Evolutionary conservation across 35 echinoderm and acorn worm genomes (phyloP).

Genomic region (Apostichopus californicus): DNA sequence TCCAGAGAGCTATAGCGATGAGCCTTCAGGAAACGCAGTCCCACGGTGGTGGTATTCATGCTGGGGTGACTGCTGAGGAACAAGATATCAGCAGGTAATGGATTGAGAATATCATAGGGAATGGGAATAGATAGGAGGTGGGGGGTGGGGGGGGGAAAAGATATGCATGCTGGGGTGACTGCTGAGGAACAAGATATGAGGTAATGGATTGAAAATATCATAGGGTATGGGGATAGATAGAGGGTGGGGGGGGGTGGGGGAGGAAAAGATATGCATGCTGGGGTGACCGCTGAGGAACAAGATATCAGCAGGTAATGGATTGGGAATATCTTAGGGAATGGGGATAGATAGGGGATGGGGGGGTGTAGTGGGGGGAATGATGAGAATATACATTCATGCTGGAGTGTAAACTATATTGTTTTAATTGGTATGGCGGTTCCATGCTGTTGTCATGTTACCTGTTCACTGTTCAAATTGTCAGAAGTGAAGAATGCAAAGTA

Average conservation of each 20-base stretch:
- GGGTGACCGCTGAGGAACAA: slow-evolving; percentile 90
- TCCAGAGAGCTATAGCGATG: slow-evolving; percentile 91
- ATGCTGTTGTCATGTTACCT: no score
- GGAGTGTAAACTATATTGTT: slow-evolving; percentile 41
- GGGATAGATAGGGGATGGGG: no score
- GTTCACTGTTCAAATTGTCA: no score
- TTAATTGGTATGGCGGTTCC: slow-evolving; percentile 23
- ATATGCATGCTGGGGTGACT: no score
- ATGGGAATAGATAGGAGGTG: no score
- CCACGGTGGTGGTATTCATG: slow-evolving; percentile 16
- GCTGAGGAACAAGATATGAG: slow-evolving; percentile 60
- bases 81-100: slow-evolving; percentile 96
- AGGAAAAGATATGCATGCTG: slow-evolving; percentile 47
- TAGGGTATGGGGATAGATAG: no score
- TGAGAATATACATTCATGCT: no score
- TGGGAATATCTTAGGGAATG: no score
- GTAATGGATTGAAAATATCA: slow-evolving; percentile 26
- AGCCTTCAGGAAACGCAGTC: slow-evolving; percentile 68
- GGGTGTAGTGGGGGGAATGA: no score
- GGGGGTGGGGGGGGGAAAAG: no score
- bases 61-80: slow-evolving; percentile 89
- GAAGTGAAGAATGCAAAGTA: no score
- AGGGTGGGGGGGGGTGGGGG: no score
- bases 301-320: slow-evolving; percentile 89
- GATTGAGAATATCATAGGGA: neutral